These are phyloP conservation scores for Corythoichthys intestinalis DNA, from an alignment of 2,113 vertebrate genomes.

Conservation along the genomic window DNA sequence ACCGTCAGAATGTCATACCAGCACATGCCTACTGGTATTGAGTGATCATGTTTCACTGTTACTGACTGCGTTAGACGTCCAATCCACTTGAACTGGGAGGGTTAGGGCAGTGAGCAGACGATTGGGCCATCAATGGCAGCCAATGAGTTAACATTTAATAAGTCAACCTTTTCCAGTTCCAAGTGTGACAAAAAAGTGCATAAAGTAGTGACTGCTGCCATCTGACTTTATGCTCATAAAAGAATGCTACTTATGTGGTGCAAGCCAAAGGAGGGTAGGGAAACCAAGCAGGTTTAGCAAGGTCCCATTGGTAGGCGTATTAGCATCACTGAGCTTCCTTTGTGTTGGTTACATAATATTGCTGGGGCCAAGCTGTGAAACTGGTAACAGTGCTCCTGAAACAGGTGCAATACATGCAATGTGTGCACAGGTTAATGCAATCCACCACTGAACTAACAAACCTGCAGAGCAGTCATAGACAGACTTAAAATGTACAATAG, in stretches of 20 bases:
- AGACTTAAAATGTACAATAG: background rate
- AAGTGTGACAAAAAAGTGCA: background rate
- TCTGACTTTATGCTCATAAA: constrained; percentile 8
- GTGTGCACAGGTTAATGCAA: background rate
- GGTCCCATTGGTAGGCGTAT: constrained; percentile 39
- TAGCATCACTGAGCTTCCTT: constrained; percentile 55
- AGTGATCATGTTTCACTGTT: too few species aligned
- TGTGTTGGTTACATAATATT: constrained; percentile 43
- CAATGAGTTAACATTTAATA: background rate
- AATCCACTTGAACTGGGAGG: too few species aligned
- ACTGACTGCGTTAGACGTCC: too few species aligned
- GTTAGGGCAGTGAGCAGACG: too few species aligned
- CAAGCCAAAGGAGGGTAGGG: constrained; percentile 23
- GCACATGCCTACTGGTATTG: too few species aligned
- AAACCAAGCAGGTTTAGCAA: constrained; percentile 41
- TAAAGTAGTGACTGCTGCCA: constrained; percentile 3
- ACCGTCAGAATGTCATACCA: too few species aligned
- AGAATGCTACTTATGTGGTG: constrained; percentile 36
- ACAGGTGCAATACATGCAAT: constrained; percentile 9
- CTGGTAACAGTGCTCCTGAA: constrained; percentile 25
- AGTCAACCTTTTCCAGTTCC: background rate
- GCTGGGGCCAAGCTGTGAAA: constrained; percentile 26
- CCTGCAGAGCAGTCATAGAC: background rate
- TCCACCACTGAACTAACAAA: background rate
- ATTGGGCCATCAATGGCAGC: too few species aligned